Base-by-base conservation (phyloP, 2,797 vertebrate species). In the Microctenopoma lineatum region DNA sequence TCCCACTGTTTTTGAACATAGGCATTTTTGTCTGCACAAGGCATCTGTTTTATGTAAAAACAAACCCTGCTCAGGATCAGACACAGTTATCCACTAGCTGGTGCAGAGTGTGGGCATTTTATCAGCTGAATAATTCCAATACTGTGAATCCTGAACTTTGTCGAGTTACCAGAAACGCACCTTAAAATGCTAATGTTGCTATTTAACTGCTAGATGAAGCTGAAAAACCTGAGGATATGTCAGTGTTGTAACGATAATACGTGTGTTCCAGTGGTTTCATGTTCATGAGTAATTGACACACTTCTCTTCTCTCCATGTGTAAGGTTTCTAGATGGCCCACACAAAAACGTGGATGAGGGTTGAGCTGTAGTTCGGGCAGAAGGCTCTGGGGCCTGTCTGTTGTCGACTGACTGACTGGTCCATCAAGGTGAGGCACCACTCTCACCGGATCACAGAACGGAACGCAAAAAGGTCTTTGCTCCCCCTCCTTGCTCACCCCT, bases 271-370 rank as follows among this genome's bases (percentile, higher is more conserved):
- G 8, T 58, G 36, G 66, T 66, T 66, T 32, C 39, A 71, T n/a
- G 39, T 29, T 52, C 55, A 61, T 67, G 54, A 76, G 48, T 81
- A 54, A 77, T 68, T 65, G 62, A 47, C 61, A 59, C 59, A 55
- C 57, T 25, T 70, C 62, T 84, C 69, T 73, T 87, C 75, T 90
- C 70, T 92, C 73, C 77, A 73, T 90, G 78, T 91, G 85, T 89
- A 50, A 94, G 77, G 93, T 83, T 91, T 89, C 86, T 87, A 83
- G 85, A 83, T 84, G 89, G 80, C 87, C 78, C 81, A 86, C 84
- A 84, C 86, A 85, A 90, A 85, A 85, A 79, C 84, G 92, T 92
- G 89, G 91, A 92, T 89, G 92, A 94, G 81, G 90, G 80, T 87
- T 88, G 89, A 90, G 61, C 79, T 92, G 54, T 94, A 93, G 91